Conservation (phyloP, 2,113 vertebrate species). For the Recurvirostra avosetta region DNA sequence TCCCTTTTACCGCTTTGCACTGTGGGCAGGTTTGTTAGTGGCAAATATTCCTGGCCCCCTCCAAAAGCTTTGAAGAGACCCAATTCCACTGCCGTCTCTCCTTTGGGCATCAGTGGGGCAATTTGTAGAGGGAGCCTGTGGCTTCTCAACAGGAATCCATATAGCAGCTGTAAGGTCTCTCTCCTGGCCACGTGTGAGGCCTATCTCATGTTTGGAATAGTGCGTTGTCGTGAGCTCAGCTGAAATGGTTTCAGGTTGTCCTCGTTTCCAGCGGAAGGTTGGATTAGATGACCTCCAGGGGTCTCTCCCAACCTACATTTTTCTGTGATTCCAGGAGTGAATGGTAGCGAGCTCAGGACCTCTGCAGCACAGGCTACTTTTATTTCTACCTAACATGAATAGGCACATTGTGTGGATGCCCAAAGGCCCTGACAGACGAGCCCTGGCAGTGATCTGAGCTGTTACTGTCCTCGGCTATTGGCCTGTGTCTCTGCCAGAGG, state of each 20-base stretch:
- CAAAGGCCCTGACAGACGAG: not conserved
- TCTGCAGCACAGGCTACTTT: not conserved
- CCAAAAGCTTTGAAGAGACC: not conserved
- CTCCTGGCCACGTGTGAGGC: not conserved
- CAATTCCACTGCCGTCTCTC: not conserved
- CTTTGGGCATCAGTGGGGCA: not conserved
- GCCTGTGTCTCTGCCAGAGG: not conserved
- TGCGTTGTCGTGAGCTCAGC: not conserved
- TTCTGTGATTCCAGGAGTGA: not conserved
- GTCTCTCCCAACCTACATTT: not conserved
- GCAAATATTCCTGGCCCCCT: not conserved
- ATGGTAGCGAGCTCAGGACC: not conserved
- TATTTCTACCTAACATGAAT: not conserved
- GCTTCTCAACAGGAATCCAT: not conserved
- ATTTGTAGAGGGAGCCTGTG: not conserved
- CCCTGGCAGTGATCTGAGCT: not conserved
- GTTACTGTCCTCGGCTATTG: not conserved
- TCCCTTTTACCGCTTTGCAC: fast-evolving
- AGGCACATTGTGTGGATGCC: not conserved
- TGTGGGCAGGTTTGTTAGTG: not conserved
- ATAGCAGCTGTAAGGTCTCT: not conserved
- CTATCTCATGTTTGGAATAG: not conserved
- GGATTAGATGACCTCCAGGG: conserved; percentile 19
- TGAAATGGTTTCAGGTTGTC: not conserved
- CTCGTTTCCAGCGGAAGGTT: not conserved